Evolutionary conservation across 2,797 vertebrate species (phyloP).

Genomic region (Xiphorhynchus erythropygius): DNA sequence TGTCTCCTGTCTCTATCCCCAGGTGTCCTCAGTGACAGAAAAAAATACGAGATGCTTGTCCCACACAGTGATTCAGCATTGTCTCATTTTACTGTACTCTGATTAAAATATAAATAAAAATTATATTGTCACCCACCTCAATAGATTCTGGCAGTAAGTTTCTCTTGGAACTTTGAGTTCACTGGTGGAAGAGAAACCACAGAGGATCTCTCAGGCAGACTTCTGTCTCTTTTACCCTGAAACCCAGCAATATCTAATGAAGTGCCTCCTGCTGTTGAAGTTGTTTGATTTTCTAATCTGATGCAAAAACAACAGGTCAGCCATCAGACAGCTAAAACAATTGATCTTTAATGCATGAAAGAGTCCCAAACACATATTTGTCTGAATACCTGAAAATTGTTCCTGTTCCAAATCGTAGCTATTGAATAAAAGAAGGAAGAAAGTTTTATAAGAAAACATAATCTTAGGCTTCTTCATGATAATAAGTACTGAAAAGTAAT

Average conservation of each 20-base stretch:
- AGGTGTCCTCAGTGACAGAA: neutral
- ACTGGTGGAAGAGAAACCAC: neutral
- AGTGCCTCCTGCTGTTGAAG: neutral
- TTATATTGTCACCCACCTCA: neutral
- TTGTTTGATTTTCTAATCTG: neutral
- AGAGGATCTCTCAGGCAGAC: neutral
- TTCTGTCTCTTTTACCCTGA: neutral
- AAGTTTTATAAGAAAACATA: neutral
- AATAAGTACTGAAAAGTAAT: neutral
- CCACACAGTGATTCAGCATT: neutral
- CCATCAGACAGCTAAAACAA: neutral
- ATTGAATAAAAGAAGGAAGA: fast-evolving
- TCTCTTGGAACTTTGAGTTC: neutral
- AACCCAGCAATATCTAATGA: neutral
- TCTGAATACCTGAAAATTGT: neutral
- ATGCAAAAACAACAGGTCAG: neutral
- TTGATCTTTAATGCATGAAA: neutral
- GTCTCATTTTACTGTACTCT: neutral
- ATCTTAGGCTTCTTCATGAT: neutral
- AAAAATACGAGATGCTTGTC: neutral
- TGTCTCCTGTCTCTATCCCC: neutral
- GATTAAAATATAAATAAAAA: neutral
- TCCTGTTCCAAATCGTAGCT: neutral
- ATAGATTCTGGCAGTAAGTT: neutral
- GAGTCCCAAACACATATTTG: neutral